Base-by-base conservation (phyloP, 2,888 invertebrate genomes). In the Neria commutata region DNA sequence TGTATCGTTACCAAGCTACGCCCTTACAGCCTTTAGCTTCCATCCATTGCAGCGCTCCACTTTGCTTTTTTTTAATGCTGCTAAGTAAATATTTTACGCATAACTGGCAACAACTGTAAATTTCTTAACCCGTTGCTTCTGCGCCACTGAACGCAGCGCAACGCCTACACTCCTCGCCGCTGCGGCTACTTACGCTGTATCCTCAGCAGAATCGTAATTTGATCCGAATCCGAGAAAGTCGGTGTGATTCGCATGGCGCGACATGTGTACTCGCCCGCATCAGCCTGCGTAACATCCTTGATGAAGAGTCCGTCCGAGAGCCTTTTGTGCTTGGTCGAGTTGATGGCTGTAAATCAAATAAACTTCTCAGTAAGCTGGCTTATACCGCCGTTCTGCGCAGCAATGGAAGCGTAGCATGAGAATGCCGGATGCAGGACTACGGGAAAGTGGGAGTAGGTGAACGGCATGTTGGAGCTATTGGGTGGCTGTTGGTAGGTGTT, bases 181-280 rank as follows among this genome's bases (percentile, higher is more conserved):
- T 8, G 29, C 11, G 47, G 55, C 21, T 68, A 85, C 86, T 86
- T 81, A 87, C 87, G 86, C 79, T 85, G 83, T 69, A 87, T 85
- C 70, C 83, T 82, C 61, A 87, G 77, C 62, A 81, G 78, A 68
- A 87, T 86, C 68, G 83, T 83, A 72, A 83, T 82, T 65, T 85
- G 84, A 66, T 83, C 80, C 29, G 86, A 80, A 66, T 83, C 84
- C 62, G 85, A 84, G 54, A 83, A 83, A 55, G 80, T 81, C 49
- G 80, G 75, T 52, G 83, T 83, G 52, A 83, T 79, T 69, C 86
- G 85, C 71, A 84, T 83, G 10, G 86, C 87, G 68, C 84, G 82
- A 73, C 87, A 87, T 49, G 83, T 83, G 71, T 86, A 87, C 66
- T 83, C 83, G 54, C 85, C 86, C 62, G 83, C 83, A 74, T 87